Base-by-base conservation (phyloP, 2,888 invertebrate genomes). In the Ophion costatus region DNA sequence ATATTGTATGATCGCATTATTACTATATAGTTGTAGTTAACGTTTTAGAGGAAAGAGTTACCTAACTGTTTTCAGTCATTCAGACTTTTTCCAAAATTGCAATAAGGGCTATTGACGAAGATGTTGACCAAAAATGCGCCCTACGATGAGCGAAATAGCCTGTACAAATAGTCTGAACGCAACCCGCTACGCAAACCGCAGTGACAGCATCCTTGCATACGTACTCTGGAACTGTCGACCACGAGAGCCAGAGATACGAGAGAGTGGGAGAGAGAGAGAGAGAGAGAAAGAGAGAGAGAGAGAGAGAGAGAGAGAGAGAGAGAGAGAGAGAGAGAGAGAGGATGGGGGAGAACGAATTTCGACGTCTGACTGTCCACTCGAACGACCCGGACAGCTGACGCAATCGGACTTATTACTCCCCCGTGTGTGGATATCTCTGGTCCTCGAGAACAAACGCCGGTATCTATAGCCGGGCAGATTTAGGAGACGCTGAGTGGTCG, bases 341-440 rank as follows among this genome's bases (percentile, higher is more conserved):
- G 74, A 22, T 79, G 80, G 73, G 66, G 76, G 29, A 51, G 78
- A 67, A 33, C 29, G 80, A 69, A 73, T 66, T 83, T 79, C 87
- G 86, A 87, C 83, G 73, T 83, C 80, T 63, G 83, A 82, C 78
- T 29, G 82, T 82, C 84, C 84, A 86, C 88, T 89, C 87, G 87
- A 87, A 87, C 86, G 85, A 87, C 84, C 84, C 82, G 86, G 87
- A 88, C 90, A 90, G 90, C 90, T 90, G 90, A 88, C 90, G 90
- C 89, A 88, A 90, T 90, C 86, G 86, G 87, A 89, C 89, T 90
- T 90, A 89, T 89, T 89, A 87, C 87, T 87, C 89, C 89, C 89
- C 81, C 79, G 89, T 86, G 88, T 83, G 67, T 61, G 29, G 63
- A 66, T 14, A 64, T 79, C 61, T 59, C 75, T 59, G 57, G 56